Base-by-base conservation (phyloP, 2,888 invertebrate genomes). In the Mactromeris polynyma region DNA sequence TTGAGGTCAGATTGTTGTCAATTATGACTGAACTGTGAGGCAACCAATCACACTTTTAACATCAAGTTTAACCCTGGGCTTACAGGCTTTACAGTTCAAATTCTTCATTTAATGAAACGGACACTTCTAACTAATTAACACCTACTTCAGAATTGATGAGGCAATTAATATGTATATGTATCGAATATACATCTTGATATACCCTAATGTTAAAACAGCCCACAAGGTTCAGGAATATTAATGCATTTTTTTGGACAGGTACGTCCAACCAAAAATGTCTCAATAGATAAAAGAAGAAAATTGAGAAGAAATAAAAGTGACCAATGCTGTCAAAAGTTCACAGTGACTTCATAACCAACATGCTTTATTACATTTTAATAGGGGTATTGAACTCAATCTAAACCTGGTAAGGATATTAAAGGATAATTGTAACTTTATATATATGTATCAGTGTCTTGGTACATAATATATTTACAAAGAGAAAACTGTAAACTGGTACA, bases 31-130 rank as follows among this genome's bases (percentile, higher is more conserved):
- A 2, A n/a, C n/a, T 21, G 58, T 58, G n/a, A 58, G 58, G n/a
- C 58, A 58, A 58, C n/a, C 7, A 58, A 58, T 9, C 58, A 3
- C 58, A 26, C 1, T 2, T n/a, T n/a, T 58, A 2, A 58, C 14
- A 51, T 9, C 51, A 51, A 17, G 51, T 51, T 51, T 51, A 51
- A 51, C 51, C 14, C 11, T 51, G 42, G 42, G 14, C 42, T 9
- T 14, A 42, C 11, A 19, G 19, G 51, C 17, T 9, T 19, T 51
- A 2, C 51, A 51, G 4, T 82, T 36, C n/a, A 21, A 38, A 40
- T 82, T 40, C 69, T 82, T 82, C 82, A 82, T 69, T 82, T 82
- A 82, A 64, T 64, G 69, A 51, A 69, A 69, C 69, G 40, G 58
- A 82, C 21, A 69, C 82, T 69, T 36, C n/a, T 64, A 64, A 40